Base-by-base conservation (phyloP, 2,797 vertebrate genomes). In the Sorex maritimensis region DNA sequence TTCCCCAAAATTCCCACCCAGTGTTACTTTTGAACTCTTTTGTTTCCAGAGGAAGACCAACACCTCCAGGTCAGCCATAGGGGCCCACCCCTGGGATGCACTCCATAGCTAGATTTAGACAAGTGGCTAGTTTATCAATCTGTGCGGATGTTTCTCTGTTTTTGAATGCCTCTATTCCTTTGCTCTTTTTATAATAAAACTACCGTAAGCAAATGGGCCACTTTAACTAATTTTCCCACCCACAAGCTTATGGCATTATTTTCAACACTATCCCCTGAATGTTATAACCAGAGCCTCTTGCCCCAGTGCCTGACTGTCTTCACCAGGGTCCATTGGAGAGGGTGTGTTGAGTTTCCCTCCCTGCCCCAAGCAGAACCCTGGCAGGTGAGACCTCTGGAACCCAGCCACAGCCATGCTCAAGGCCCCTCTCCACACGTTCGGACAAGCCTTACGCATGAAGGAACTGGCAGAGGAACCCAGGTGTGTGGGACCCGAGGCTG, bases 21-120 rank as follows among this genome's bases (percentile, higher is more conserved):
- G 52, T 28, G 65, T 14, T 93, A 7, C 46, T 9, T 95, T 30
- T 14, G 75, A 46, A 38, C 55, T 11, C 86, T 90, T 78, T 90
- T 78, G 87, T 80, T 58, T 11, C 81, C 68, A 69, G 28, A 41
- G 9, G 0, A 63, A 41, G 34, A 78, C 46, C 77, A 58, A 85
- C 34, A 65, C 19, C 58, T 71, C 6, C 2, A 0, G n/a, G 0
- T 14, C 34, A 69, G 2, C 61, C 28, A 30, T 23, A 69, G 55
- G 19, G 6, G 46, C 24, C 46, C 44, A 11, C 34, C 2, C 21
- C 19, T 86, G 14, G 13, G 5, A 34, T 46, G 38, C 21, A 38
- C 34, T 28, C 26, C 44, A 38, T 63, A 67, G 15, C 9, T 68
- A 90, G 14, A 67, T 84, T 90, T 90, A 49, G 71, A 88, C 28